A percentile compares a stretch with the other conserved stretches of the same genome.
Conservation (phyloP, 2,113 vertebrate genomes). For the Calypte anna region DNA sequence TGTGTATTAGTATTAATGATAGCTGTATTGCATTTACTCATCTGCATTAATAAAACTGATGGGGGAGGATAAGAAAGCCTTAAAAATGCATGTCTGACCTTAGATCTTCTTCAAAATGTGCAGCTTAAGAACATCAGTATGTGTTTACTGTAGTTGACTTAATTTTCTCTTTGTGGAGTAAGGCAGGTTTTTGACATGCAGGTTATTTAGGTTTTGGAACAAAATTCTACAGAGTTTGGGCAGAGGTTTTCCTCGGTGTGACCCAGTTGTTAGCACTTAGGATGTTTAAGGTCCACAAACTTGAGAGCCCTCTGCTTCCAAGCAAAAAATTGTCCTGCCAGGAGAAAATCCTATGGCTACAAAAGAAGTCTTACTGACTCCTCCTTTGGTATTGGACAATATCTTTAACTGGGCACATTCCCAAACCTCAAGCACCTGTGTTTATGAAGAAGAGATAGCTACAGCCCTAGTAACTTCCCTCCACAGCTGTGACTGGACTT, state of each 20-base stretch:
- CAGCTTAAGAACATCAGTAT: background rate
- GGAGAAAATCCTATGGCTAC: background rate
- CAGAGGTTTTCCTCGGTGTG: background rate
- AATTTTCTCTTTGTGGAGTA: background rate
- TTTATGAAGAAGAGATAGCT: slow-evolving; percentile 31
- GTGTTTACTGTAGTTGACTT: background rate
- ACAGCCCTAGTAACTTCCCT: slow-evolving; percentile 36
- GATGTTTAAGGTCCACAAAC: background rate
- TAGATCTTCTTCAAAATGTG: background rate
- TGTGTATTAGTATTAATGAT: background rate
- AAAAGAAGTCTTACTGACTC: background rate
- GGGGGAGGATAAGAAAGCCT: background rate
- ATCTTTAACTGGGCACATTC: background rate
- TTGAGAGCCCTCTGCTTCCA: background rate
- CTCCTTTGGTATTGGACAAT: background rate
- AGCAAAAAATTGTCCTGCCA: background rate
- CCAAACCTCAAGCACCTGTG: background rate
- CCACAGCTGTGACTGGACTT: slow-evolving; percentile 61
- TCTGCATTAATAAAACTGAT: background rate
- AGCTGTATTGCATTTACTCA: background rate
- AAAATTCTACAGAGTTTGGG: background rate
- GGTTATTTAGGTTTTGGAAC: background rate
- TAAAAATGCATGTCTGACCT: background rate
- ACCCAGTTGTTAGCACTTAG: rapidly evolving
- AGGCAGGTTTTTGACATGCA: background rate